These are phyloP conservation scores for Rhamnusium bicolor DNA, from an alignment of 2,888 invertebrate genomes.

Conservation along the genomic window DNA sequence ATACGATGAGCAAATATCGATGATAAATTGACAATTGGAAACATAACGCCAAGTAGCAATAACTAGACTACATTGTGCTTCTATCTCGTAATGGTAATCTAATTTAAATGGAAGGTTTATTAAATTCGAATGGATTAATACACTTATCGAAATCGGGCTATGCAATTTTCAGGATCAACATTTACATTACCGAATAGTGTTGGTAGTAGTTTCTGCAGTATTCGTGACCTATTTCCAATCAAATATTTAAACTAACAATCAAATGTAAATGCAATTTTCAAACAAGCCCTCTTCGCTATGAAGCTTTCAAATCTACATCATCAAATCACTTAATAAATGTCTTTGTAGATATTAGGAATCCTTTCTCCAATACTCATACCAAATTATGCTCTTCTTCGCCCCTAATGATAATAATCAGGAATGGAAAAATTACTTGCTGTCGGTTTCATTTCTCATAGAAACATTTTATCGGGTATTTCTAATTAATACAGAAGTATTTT, in stretches of 20 bases:
- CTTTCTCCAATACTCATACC: not conserved
- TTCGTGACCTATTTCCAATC: constrained; percentile 44
- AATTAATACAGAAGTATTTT: not conserved
- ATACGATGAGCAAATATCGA: too few relatives aligned
- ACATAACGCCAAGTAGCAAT: not conserved
- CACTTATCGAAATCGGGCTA: constrained; percentile 28
- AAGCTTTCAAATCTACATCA: constrained; percentile 2
- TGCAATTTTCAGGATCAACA: constrained; percentile 45
- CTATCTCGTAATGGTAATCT: constrained; percentile 10
- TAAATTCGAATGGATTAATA: constrained; percentile 26
- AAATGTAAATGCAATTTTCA: constrained; percentile 32
- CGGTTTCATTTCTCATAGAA: not conserved
- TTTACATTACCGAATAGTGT: constrained; percentile 39
- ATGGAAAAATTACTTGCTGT: not conserved
- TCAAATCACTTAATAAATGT: constrained; percentile 11
- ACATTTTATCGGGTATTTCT: not conserved
- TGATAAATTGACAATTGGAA: not conserved
- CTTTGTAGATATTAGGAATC: not conserved
- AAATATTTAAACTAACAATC: constrained; percentile 46
- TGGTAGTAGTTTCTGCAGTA: constrained; percentile 5
- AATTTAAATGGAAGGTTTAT: constrained; percentile 27
- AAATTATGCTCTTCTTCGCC: not conserved
- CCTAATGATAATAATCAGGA: not conserved
- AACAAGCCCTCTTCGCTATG: constrained; percentile 3
- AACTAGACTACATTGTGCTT: not conserved